Evolutionary conservation across 2,888 invertebrate species (phyloP).

Genomic region (Mermis nigrescens): DNA sequence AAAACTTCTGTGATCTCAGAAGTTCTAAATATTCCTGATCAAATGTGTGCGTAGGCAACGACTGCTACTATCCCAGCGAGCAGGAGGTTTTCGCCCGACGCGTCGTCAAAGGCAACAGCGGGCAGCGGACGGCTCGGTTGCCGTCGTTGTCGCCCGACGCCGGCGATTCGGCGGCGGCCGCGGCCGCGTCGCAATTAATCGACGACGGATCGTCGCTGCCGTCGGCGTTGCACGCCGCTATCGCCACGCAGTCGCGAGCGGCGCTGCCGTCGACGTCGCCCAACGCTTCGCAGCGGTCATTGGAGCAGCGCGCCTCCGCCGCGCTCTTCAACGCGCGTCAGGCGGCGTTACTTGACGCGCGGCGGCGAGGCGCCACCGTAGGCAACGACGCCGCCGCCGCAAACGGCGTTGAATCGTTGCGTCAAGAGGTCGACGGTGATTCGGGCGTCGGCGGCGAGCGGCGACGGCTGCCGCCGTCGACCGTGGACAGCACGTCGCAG

Average conservation of each 20-base stretch:
- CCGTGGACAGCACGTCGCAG: background rate
- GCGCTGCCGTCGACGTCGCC: background rate
- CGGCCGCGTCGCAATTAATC: too few species aligned
- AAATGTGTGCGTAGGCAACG: too few species aligned
- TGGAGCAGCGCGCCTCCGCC: background rate
- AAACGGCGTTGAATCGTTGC: background rate
- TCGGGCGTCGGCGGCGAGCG: too few species aligned
- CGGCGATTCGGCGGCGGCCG: too few species aligned
- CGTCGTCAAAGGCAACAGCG: constrained; percentile 12
- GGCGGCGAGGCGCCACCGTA: background rate
- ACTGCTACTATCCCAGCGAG: constrained; percentile 32
- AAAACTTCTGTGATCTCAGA: too few species aligned
- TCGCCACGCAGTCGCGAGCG: background rate
- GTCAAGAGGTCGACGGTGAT: background rate
- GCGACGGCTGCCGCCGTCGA: background rate
- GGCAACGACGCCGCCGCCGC: background rate
- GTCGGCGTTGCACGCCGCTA: background rate
- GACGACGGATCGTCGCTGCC: background rate
- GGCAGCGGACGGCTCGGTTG: background rate
- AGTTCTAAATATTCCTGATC: too few species aligned
- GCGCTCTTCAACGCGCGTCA: background rate
- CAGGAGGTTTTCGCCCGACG: constrained; percentile 31
- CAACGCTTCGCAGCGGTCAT: too few species aligned
- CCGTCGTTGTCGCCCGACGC: background rate
- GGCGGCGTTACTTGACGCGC: background rate